These are phyloP conservation scores for Percopsis transmontana DNA, from an alignment of 2,113 vertebrate genomes.

Conservation along the genomic window DNA sequence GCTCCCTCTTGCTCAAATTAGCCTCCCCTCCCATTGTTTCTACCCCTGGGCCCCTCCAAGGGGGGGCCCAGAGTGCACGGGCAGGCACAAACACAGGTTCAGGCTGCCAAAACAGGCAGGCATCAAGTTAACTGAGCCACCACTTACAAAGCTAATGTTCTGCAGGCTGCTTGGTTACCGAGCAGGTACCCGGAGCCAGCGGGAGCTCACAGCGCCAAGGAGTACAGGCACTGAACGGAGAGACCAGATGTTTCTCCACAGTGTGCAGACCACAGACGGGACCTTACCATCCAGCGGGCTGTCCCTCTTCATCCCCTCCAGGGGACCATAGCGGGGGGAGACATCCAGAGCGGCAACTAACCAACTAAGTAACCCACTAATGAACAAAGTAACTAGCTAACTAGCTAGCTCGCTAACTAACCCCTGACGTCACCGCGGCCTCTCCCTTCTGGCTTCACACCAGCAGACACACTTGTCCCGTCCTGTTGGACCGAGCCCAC, in stretches of 20 bases:
- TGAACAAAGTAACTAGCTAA: no score
- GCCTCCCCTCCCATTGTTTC: conserved; percentile 48
- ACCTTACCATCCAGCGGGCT: conserved; percentile 75
- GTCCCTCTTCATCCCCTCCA: conserved; percentile 76
- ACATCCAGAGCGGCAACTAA: conserved; percentile 42
- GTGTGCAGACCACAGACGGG: not conserved
- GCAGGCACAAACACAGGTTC: conserved; percentile 70
- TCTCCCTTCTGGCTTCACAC: conserved; percentile 14
- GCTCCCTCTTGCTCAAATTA: conserved; percentile 62
- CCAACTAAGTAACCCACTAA: no score
- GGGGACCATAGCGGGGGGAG: conserved; percentile 41
- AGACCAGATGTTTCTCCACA: not conserved
- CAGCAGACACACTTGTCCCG: conserved; percentile 29
- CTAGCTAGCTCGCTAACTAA: no score
- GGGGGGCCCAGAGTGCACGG: conserved; percentile 66
- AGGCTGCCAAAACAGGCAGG: no score
- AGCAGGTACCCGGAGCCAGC: not conserved
- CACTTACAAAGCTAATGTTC: conserved; percentile 51
- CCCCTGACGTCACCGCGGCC: no score
- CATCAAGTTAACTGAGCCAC: conserved; percentile 62
- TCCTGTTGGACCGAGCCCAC: conserved; percentile 25
- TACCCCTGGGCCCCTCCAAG: conserved; percentile 60
- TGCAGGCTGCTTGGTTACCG: conserved; percentile 20
- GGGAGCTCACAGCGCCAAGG: no score
- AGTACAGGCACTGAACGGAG: no score